Evolutionary conservation across 2,888 invertebrate species (phyloP).

Genomic region (Euplagia quadripunctaria): DNA sequence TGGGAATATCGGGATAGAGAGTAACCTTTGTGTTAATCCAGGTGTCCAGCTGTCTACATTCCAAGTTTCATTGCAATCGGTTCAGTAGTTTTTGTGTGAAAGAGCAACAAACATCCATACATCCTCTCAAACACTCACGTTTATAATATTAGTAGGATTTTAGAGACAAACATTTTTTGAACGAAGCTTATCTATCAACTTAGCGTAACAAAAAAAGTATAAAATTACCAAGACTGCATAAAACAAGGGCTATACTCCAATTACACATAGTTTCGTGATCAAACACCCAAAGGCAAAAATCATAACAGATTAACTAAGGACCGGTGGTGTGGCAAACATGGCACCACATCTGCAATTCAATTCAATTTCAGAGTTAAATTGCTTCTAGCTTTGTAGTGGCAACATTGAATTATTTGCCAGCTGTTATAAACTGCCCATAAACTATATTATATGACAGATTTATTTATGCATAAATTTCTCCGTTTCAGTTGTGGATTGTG

Average conservation of each 20-base stretch:
- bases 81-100: too few relatives aligned
- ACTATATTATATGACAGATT: constrained; percentile 70
- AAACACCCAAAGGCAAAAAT: constrained; percentile 46
- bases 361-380: constrained; percentile 71
- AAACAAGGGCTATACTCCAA: constrained; percentile 28
- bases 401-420: constrained; percentile 73
- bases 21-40: too few relatives aligned
- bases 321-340: constrained; percentile 50
- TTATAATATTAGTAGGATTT: too few relatives aligned
- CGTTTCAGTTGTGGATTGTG: constrained; percentile 39
- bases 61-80: too few relatives aligned
- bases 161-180: too few relatives aligned
- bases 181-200: neutral
- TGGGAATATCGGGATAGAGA: too few relatives aligned
- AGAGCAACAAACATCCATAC: too few relatives aligned
- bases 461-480: constrained; percentile 65
- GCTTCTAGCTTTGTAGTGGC: constrained; percentile 65
- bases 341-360: constrained; percentile 74
- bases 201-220: neutral
- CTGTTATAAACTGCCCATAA: constrained; percentile 75
- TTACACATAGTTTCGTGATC: constrained; percentile 34
- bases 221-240: constrained; percentile 31
- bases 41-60: too few relatives aligned
- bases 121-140: too few relatives aligned
- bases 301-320: constrained; percentile 43